Evolutionary conservation across 2,888 invertebrate genomes (phyloP), one percentile per base, ranked within the genome.

Genomic region (Catocala fraxini): DNA sequence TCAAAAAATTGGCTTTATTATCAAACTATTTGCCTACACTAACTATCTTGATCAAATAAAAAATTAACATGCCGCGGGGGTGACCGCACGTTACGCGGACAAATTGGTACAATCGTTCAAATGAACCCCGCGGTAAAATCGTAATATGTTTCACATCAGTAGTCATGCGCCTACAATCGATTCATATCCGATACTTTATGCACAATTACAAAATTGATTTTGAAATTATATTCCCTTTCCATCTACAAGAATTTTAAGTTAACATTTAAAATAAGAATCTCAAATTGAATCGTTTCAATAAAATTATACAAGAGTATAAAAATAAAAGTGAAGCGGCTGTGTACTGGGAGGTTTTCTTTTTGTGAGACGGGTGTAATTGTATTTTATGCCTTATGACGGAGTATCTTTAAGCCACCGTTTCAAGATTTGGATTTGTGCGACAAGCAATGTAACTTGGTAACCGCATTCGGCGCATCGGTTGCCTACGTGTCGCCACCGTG

Each of bases 1-100:
- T 85, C 86, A 89, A 93, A 93, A 92, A 94, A 93, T 93, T 92
- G 92, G 89, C 91, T 90, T 87, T 90, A 94, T 93, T 93, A 93
- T 82, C 82, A 86, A 91, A 90, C 87, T 88, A 88, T 90, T 89
- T 80, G 89, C 89, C 85, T 77, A 75, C 80, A 76, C 84, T 88
- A 89, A 89, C 87, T 82, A 88, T 89, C 91, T 90, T 91, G 91
- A 90, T 89, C 92, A 84, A 89, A 92, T 94, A 89, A 93, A 93
- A 92, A 90, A 93, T 92, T 89, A 78, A 93, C 86, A 77, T 84
- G 69, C 57, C 65, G 73, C 73, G 81, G 84, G 90, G 91, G 87
- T 85, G 88, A 82, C 83, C 79, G 85, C 75, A 76, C 80, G 84
- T 84, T 85, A 83, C 83, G 78, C 68, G 75, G 82, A 91, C 89